These are phyloP conservation scores for Vulpes lagopus DNA, from an alignment of 2,113 vertebrate genomes.

Conservation along the genomic window DNA sequence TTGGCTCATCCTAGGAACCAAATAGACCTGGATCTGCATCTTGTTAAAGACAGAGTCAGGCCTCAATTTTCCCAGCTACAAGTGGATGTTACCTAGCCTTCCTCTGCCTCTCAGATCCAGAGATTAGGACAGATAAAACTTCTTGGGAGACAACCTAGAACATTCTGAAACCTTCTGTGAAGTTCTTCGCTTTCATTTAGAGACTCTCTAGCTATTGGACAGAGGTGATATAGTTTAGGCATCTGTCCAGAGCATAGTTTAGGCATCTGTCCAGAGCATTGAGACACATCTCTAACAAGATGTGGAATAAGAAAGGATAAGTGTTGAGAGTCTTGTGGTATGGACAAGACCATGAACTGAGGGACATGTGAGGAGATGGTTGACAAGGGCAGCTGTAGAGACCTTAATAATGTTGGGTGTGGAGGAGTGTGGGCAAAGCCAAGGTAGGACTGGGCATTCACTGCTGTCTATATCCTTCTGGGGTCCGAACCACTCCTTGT, in stretches of 20 bases:
- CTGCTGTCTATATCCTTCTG: background rate
- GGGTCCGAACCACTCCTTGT: background rate
- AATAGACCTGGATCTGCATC: background rate
- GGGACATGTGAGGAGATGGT: constrained; percentile 52
- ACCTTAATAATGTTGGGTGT: background rate
- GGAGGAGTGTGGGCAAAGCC: background rate
- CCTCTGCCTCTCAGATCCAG: background rate
- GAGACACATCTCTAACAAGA: background rate
- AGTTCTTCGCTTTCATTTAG: constrained; percentile 25
- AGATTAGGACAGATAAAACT: background rate
- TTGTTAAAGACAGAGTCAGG: background rate
- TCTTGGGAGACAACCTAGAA: background rate
- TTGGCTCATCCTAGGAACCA: background rate
- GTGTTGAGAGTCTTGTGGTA: constrained; percentile 62
- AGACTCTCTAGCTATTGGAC: background rate
- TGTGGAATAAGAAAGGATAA: background rate
- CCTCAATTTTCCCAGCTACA: background rate
- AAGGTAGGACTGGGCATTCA: background rate
- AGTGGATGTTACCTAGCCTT: background rate
- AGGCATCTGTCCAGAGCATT: background rate
- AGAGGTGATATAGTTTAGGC: background rate
- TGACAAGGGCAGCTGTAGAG: background rate
- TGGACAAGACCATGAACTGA: constrained; percentile 64
- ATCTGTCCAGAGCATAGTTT: background rate
- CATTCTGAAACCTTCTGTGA: background rate